Evolutionary conservation across 2,113 vertebrate species (phyloP), one percentile per base, ranked within the genome.

Genomic region (Melanerpes aurifrons): DNA sequence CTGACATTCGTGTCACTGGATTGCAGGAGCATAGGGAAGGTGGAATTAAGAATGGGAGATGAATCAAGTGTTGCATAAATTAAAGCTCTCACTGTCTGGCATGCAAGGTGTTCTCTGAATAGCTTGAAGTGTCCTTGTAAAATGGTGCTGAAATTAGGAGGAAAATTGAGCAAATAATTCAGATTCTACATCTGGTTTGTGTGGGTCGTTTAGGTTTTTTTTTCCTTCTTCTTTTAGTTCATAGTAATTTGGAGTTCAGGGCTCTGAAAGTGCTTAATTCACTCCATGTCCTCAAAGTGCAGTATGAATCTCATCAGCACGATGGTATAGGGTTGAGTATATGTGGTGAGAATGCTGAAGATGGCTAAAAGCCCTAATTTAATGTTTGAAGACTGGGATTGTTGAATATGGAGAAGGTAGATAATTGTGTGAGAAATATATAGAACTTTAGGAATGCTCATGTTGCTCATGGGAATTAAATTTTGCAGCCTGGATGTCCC

Each of bases 1-100:
- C 64, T 95, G 94, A 70, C 79, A 68, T 73, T 93, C 13, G 18
- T 85, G 66, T 89, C 87, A 62, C 29, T 47, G 72, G 50, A n/a
- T 58, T 72, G 67, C 35, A 56, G 66, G 70, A 57, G 40, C 11
- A 10, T 3, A 31, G 56, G 37, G 79, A 31, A 29, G 25, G 7
- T 4, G 14, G 66, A 91, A 82, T 85, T 76, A 4, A 28, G 19
- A 43, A 31, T 0, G 26, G 68, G 53, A 77, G 43, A 12, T 50
- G 75, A 61, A 80, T 57, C 37, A 59, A 62, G 5, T 56, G 15
- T 15, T 80, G 87, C 79, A 90, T 68, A 68, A 93, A 87, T 91
- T 40, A 0, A 89, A 74, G 40, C 35, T 88, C 37, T 81, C 9
- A 0, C 61, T 77, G 2, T 20, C 47, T 83, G 88, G 86, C 7